A percentile compares a stretch with the other conserved stretches of the same genome.
These are phyloP conservation scores for Zophobas atratus DNA, from an alignment of 1,140 invertebrate genomes.

Conservation along the genomic window DNA sequence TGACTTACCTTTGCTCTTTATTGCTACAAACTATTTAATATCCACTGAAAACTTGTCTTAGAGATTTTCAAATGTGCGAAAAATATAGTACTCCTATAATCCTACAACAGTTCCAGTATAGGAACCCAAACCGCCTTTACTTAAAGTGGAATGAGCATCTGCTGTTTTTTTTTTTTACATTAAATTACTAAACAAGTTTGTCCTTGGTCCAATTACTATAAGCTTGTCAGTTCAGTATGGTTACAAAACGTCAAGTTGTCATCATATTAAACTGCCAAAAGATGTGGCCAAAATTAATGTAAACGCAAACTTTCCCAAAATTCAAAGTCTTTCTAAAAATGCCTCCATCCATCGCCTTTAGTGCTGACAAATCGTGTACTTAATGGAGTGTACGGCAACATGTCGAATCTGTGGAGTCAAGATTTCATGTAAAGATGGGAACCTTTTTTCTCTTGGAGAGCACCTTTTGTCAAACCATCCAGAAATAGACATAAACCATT, in stretches of 20 bases:
- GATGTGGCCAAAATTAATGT: slow-evolving; percentile 35
- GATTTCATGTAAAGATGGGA: slow-evolving; percentile 15
- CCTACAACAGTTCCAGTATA: no score
- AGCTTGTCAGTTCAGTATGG: not conserved
- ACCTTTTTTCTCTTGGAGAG: slow-evolving; percentile 20
- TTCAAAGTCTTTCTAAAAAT: slow-evolving; percentile 29
- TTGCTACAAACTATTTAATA: no score
- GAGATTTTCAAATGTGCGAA: no score
- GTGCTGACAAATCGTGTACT: slow-evolving; percentile 19
- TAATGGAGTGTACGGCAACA: slow-evolving; percentile 25
- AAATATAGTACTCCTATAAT: no score
- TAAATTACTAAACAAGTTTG: no score
- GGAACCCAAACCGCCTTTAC: no score
- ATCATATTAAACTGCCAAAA: slow-evolving; percentile 3
- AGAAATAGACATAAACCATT: slow-evolving; percentile 11
- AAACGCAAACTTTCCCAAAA: slow-evolving; percentile 7
- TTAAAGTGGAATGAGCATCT: no score
- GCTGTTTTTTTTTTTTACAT: no score
- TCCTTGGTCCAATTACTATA: not conserved
- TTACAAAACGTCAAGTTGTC: not conserved
- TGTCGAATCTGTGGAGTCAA: slow-evolving; percentile 41
- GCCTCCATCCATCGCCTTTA: slow-evolving; percentile 20
- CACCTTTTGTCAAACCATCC: slow-evolving; percentile 31
- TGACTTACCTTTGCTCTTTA: no score
- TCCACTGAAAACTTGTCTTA: no score